Conservation (phyloP, 1,140 invertebrate species). For the Zeugodacus cucurbitae region DNA sequence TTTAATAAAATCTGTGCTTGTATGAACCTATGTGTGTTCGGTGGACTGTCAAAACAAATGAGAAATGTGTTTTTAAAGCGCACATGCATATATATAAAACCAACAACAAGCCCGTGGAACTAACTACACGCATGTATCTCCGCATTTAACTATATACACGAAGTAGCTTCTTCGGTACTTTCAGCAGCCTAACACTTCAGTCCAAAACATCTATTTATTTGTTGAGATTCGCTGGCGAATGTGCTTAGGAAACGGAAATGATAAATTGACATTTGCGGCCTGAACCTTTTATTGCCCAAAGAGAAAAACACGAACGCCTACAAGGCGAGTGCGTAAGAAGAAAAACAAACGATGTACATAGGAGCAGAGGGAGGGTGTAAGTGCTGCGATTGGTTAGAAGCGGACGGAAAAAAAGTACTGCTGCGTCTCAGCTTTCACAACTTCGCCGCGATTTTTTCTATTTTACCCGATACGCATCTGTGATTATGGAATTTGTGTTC, state of each 20-base stretch:
- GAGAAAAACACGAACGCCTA: constrained; percentile 23
- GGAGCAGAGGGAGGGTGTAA: background rate
- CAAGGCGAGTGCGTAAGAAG: background rate
- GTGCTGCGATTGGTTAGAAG: background rate
- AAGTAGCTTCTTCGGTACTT: background rate
- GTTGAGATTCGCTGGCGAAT: background rate
- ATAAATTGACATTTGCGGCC: constrained; percentile 39
- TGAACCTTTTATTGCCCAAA: constrained; percentile 17
- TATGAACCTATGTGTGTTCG: background rate
- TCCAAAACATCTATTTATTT: background rate
- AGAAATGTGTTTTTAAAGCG: background rate
- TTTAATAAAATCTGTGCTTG: background rate
- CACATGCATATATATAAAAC: background rate
- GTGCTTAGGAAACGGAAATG: constrained; percentile 1
- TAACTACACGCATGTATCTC: background rate
- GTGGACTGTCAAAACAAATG: background rate
- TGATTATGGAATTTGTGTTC: background rate
- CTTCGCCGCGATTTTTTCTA: background rate
- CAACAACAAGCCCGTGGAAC: background rate
- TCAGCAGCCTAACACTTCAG: background rate
- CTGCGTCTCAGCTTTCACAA: background rate
- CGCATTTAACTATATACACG: background rate
- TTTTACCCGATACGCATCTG: background rate
- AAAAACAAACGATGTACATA: background rate
- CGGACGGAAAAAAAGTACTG: background rate